These are phyloP conservation scores for Dinothrombium tinctorium DNA, from an alignment of 1,140 invertebrate species.

Conservation along the genomic window DNA sequence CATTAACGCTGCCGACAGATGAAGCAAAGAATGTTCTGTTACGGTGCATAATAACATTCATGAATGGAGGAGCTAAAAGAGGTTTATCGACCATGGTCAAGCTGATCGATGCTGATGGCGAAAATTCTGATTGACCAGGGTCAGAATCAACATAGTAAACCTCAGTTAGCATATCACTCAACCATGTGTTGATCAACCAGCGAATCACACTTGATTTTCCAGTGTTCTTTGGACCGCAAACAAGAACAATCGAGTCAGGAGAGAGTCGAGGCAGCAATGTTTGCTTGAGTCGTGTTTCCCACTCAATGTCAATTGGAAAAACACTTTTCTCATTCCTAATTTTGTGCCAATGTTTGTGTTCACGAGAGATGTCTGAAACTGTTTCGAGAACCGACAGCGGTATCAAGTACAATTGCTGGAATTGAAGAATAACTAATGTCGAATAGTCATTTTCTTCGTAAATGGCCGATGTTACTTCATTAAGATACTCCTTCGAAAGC, in stretches of 20 bases:
- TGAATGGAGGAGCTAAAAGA: background rate
- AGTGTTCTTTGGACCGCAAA: slow-evolving; percentile 8
- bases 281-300: no score
- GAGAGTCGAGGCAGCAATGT: no score
- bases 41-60: slow-evolving; percentile 5
- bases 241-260: no score
- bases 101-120: slow-evolving; percentile 5
- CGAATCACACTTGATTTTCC: slow-evolving; percentile 12
- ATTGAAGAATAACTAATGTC: no score
- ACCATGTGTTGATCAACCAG: slow-evolving; percentile 6
- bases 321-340: no score
- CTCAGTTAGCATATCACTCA: background rate
- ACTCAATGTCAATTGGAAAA: no score
- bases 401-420: no score
- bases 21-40: background rate
- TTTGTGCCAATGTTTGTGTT: no score
- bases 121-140: slow-evolving; percentile 11
- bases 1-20: background rate
- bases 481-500: no score
- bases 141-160: slow-evolving; percentile 9
- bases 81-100: background rate
- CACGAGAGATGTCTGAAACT: background rate
- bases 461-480: no score
- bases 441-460: no score
- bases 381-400: no score